Conservation (phyloP, 2,113 vertebrate genomes). For the Silurus glanis region DNA sequence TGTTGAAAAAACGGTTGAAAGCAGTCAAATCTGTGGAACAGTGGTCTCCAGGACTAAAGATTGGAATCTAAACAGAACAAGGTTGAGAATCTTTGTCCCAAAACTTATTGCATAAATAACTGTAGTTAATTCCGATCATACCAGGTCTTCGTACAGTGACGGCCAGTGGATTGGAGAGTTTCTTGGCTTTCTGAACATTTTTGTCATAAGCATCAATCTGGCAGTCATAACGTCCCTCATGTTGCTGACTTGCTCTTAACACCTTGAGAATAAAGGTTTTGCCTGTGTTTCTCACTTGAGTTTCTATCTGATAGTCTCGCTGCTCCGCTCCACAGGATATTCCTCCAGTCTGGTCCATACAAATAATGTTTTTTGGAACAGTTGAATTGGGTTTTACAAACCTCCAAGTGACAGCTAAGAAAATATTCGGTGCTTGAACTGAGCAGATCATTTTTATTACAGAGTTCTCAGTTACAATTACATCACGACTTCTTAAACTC, state of each 20-base stretch:
- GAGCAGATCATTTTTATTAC: slow-evolving; percentile 61
- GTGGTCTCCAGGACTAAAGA: neutral
- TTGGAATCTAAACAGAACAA: neutral
- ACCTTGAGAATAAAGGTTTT: slow-evolving; percentile 68
- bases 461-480: slow-evolving; percentile 20
- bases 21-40: neutral
- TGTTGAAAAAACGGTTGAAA: neutral
- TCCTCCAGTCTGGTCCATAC: slow-evolving; percentile 59
- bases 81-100: neutral
- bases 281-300: neutral
- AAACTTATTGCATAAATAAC: neutral
- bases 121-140: slow-evolving; percentile 53
- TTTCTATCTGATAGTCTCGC: slow-evolving; percentile 69
- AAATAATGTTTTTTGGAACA: slow-evolving; percentile 63
- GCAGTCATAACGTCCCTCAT: slow-evolving; percentile 76
- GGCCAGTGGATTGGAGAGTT: slow-evolving; percentile 66
- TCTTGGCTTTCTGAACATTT: slow-evolving; percentile 34
- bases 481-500: slow-evolving; percentile 53
- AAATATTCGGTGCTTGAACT: slow-evolving; percentile 56
- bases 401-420: slow-evolving; percentile 69
- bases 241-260: slow-evolving; percentile 46
- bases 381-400: slow-evolving; percentile 57
- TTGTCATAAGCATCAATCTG: slow-evolving; percentile 68
- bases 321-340: slow-evolving; percentile 69
- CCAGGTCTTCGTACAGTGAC: slow-evolving; percentile 75